Evolutionary conservation across 2,113 vertebrate species (phyloP), one percentile per base, ranked within the genome.

Genomic region (Grus americana): DNA sequence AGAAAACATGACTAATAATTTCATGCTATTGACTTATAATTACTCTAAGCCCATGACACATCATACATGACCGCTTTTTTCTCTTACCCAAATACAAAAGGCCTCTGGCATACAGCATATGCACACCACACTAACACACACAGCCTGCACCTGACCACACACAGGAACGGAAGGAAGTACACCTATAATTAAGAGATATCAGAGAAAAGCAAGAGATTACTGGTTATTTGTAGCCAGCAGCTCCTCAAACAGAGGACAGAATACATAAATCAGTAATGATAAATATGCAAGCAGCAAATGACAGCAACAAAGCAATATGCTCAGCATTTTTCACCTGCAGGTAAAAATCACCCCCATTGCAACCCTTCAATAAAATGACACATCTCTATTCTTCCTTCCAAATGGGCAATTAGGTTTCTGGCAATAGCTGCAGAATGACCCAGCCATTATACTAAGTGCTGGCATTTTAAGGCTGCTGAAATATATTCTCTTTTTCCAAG

Each of bases 11-110:
- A 65, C 34, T 65, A 34, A 73, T 79, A 44, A 74, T 55, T 88
- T 66, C 40, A 57, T 3, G 2, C 68, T 68, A 57, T 11, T 49
- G 75, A 30, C 38, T 88, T 85, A 23, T 16, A 52, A 58, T 38
- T 40, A 42, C 75, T 38, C 6, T 15, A 67, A 67, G 30, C 55
- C 65, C 10, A 15, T 17, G 22, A 57, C 54, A 73, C 30, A 55
- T 7, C 27, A 49, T 2, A 50, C 21, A 38, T 10, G 1, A 26
- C 38, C 0, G 0, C 26, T 86, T 47, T 30, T 29, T 72, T 47
- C 74, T 58, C 47, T 54, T 26, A 26, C n/a, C 30, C 40, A 10
- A 62, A 62, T 29, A 34, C 27, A 21, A 14, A 72, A 81, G 47
- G 61, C 44, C 71, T 44, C 47, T 54, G 42, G n/a, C 32, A 38